Conservation (phyloP, 2,888 invertebrate species). For the Ochropleura plecta region DNA sequence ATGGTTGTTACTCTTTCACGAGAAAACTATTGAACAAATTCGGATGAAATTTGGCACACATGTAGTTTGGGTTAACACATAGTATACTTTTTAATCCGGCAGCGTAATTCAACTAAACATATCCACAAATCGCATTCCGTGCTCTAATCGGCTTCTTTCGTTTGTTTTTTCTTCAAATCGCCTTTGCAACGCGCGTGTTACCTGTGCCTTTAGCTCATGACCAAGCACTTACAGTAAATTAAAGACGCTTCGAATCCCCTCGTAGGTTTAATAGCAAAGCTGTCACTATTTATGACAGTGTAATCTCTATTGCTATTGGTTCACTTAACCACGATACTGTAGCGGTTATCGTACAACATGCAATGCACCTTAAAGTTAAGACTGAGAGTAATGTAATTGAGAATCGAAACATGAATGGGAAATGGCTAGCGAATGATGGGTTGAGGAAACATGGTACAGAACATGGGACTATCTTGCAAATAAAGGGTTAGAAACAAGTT, state of each 20-base stretch:
- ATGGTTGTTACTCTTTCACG: too few relatives aligned
- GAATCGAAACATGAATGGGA: constrained; percentile 41
- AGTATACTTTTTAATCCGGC: too few relatives aligned
- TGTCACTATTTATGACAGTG: constrained; percentile 44
- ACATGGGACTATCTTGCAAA: not conserved
- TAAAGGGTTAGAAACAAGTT: not conserved
- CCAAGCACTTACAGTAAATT: constrained; percentile 33
- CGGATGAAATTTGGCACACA: too few relatives aligned
- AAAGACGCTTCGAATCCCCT: constrained; percentile 33
- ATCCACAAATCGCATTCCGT: too few relatives aligned
- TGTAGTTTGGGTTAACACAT: too few relatives aligned
- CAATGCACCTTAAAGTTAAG: constrained; percentile 17
- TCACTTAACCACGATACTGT: constrained; percentile 15
- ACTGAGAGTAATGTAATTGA: constrained; percentile 39
- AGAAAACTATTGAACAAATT: too few relatives aligned
- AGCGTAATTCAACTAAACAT: too few relatives aligned
- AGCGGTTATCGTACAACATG: constrained; percentile 44
- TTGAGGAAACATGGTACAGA: constrained; percentile 14
- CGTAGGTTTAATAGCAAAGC: constrained; percentile 44
- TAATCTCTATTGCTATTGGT: constrained; percentile 34
- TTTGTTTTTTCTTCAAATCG: not conserved
- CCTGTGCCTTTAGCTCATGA: not conserved
- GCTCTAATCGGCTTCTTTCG: not conserved
- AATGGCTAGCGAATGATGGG: constrained; percentile 22
- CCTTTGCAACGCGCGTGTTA: not conserved